phyloP scores from a whole-genome alignment of 2,113 vertebrate species.

The Aplodontia rufa region DNA sequence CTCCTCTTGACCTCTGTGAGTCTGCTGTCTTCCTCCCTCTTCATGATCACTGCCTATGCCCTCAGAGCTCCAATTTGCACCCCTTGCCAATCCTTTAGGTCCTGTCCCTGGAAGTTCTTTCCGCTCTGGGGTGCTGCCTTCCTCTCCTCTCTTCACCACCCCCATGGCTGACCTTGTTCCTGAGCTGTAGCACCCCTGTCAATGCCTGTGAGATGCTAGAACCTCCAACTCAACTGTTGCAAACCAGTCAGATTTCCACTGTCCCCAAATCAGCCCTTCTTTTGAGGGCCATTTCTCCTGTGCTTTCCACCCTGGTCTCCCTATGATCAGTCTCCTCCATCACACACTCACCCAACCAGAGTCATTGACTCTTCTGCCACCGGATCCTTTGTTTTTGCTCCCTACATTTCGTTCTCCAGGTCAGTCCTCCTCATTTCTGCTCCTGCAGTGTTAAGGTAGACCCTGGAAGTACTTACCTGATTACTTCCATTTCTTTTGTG shows the following conservation, averaged over 20 bases:
- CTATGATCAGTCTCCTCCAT: background rate
- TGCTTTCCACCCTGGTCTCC: background rate
- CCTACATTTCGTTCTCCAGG: background rate
- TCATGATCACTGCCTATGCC: background rate
- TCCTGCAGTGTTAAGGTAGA: background rate
- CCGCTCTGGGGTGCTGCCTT: background rate
- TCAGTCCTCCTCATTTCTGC: background rate
- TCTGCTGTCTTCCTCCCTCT: background rate
- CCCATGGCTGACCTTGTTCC: background rate
- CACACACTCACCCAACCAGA: too few species aligned
- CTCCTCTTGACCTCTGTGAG: background rate
- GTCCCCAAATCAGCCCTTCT: background rate
- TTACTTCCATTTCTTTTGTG: background rate
- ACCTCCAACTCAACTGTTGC: background rate
- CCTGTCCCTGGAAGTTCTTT: background rate
- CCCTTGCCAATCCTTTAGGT: accelerated
- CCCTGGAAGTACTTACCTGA: background rate
- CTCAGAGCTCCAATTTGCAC: accelerated
- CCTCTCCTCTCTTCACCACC: background rate
- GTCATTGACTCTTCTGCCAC: background rate
- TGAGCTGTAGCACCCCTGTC: background rate
- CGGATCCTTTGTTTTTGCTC: background rate
- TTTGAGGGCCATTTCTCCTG: too few species aligned
- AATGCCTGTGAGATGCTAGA: background rate
- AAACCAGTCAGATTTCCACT: background rate